These are phyloP conservation scores for Botia almorhae DNA, from an alignment of 2,797 vertebrate species.

Conservation along the genomic window DNA sequence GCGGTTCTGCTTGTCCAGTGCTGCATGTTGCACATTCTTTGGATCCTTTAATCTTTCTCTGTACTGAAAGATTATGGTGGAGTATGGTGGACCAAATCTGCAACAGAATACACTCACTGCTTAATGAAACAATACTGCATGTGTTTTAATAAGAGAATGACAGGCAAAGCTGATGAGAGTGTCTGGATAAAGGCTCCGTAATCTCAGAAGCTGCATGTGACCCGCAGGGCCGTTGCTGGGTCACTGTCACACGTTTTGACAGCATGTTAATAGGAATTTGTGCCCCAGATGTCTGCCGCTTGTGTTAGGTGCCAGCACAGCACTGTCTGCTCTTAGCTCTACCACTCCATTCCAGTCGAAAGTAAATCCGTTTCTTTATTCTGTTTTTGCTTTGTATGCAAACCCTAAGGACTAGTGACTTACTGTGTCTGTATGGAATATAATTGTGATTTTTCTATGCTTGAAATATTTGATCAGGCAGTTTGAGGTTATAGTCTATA, in stretches of 20 bases:
- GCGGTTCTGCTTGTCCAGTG: not conserved
- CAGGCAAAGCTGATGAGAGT: conserved; percentile 35
- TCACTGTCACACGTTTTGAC: conserved; percentile 59
- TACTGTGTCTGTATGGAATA: not conserved
- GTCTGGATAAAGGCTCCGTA: conserved; percentile 55
- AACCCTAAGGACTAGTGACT: not conserved
- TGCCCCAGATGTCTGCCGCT: conserved; percentile 60
- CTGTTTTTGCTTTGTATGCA: conserved; percentile 6
- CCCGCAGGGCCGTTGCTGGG: conserved; percentile 50
- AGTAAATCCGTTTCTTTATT: conserved; percentile 8
- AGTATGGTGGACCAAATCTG: not conserved
- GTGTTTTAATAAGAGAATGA: conserved; percentile 31
- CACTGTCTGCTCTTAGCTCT: conserved; percentile 51
- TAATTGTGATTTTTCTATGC: conserved; percentile 7
- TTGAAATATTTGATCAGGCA: not conserved
- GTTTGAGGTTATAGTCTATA: not conserved
- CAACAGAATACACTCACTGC: not conserved
- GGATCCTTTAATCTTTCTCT: conserved; percentile 1
- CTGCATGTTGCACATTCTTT: not conserved
- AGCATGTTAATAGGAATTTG: conserved; percentile 66
- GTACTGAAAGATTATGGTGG: not conserved
- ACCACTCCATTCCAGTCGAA: conserved; percentile 41
- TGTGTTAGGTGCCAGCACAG: conserved; percentile 45
- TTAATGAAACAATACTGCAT: conserved; percentile 39
- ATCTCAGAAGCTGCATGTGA: conserved; percentile 59